These are phyloP conservation scores for Coptotermes formosanus DNA, from an alignment of 1,140 invertebrate genomes.

Conservation along the genomic window DNA sequence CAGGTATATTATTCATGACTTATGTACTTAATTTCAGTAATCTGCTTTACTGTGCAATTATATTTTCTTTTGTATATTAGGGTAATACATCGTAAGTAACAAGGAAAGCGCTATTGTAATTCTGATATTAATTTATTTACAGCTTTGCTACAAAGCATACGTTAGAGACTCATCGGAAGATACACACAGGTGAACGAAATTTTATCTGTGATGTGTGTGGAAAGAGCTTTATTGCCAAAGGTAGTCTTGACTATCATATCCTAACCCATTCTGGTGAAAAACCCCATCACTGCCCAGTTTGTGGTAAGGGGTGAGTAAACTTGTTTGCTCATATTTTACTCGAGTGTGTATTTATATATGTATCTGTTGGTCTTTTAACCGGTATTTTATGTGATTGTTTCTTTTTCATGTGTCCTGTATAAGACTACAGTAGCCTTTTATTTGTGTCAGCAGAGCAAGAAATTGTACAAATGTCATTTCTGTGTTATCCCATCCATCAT, in stretches of 20 bases:
- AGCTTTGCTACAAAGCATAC: constrained; percentile 38
- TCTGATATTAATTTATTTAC: constrained; percentile 22
- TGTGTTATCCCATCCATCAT: too few species aligned
- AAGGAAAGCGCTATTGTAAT: constrained; percentile 21
- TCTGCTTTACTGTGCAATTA: too few species aligned
- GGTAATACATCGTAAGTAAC: not conserved
- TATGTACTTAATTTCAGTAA: too few species aligned
- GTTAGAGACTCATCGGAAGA: constrained; percentile 39
- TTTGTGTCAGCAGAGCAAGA: too few species aligned
- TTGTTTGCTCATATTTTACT: too few species aligned
- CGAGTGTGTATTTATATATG: too few species aligned
- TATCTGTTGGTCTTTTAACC: too few species aligned
- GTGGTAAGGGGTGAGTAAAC: constrained; percentile 33
- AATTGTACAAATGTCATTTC: too few species aligned
- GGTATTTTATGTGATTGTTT: too few species aligned
- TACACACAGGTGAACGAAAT: constrained; percentile 43
- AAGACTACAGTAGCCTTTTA: too few species aligned
- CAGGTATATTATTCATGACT: not conserved
- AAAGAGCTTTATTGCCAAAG: constrained; percentile 43
- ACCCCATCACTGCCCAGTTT: constrained; percentile 32
- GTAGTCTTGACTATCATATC: constrained; percentile 35
- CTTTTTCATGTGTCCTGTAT: too few species aligned
- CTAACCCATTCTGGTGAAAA: constrained; percentile 32
- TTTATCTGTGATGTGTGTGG: constrained; percentile 46
- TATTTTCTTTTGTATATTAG: too few species aligned